Conservation (phyloP, 2,888 invertebrate species). For the Tinea semifulvella region DNA sequence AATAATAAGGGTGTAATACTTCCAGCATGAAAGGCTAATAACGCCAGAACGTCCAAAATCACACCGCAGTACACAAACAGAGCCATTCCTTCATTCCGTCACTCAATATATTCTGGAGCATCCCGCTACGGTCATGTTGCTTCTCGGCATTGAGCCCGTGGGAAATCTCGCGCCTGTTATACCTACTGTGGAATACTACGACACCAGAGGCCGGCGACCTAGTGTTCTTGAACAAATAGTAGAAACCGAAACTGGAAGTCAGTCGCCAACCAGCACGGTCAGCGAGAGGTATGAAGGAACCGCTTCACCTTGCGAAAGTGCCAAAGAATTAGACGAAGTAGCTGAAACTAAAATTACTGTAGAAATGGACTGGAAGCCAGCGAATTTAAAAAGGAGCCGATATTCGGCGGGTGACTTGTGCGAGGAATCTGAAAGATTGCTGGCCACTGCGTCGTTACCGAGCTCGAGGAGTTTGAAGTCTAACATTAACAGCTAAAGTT, state of each 20-base stretch:
- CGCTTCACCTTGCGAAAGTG: conserved; percentile 40
- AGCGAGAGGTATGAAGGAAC: conserved; percentile 44
- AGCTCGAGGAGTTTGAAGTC: conserved; percentile 73
- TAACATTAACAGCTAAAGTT: conserved; percentile 50
- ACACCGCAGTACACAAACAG: conserved; percentile 69
- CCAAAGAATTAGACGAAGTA: conserved; percentile 32
- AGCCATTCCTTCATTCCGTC: conserved; percentile 67
- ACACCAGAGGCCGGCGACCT: conserved; percentile 45
- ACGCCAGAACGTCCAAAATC: conserved; percentile 50
- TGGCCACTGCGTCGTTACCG: conserved; percentile 65
- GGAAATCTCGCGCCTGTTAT: conserved; percentile 47
- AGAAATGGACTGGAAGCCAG: conserved; percentile 38
- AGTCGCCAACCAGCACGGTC: conserved; percentile 48
- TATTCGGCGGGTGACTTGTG: conserved; percentile 77
- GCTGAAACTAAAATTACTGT: conserved; percentile 43
- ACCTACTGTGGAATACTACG: conserved; percentile 55
- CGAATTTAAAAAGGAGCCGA: conserved; percentile 58
- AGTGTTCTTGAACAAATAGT: conserved; percentile 54
- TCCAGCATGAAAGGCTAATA: conserved; percentile 47
- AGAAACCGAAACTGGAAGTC: conserved; percentile 54
- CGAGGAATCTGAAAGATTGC: conserved; percentile 63
- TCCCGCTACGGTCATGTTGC: conserved; percentile 75
- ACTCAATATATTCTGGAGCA: conserved; percentile 75
- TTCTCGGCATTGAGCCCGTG: conserved; percentile 76
- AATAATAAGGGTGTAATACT: not conserved